Evolutionary conservation across 2,888 invertebrate genomes (phyloP).

Genomic region (Caenorhabditis afra): DNA sequence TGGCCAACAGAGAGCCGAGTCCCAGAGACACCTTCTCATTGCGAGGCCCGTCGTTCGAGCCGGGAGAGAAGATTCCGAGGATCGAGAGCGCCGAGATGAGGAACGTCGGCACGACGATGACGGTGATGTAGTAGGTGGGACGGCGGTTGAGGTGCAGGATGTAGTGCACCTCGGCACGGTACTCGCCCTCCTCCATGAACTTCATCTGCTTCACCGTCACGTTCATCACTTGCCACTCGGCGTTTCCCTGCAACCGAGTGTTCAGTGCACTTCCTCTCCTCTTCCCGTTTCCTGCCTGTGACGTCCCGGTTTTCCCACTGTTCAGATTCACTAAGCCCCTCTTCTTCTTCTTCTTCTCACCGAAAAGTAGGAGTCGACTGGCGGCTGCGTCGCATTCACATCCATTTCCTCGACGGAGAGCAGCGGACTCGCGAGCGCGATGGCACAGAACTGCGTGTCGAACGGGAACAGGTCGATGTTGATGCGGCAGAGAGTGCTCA

Average conservation of each 20-base stretch:
- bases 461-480: slow-evolving; percentile 78
- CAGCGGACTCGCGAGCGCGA: slow-evolving; percentile 78
- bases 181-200: slow-evolving; percentile 79
- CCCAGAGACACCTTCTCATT: slow-evolving; percentile 79
- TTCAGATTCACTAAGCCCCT: slow-evolving; percentile 3
- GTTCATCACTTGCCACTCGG: slow-evolving; percentile 79
- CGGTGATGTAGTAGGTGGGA: slow-evolving; percentile 79
- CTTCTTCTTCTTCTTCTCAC: slow-evolving; percentile 47
- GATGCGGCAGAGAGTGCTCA: slow-evolving; percentile 74
- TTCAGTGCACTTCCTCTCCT: not conserved
- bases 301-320: slow-evolving; percentile 8
- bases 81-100: slow-evolving; percentile 78
- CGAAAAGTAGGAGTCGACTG: slow-evolving; percentile 75
- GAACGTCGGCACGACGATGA: slow-evolving; percentile 79
- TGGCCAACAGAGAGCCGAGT: slow-evolving; percentile 74
- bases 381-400: slow-evolving; percentile 74
- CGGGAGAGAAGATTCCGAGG: slow-evolving; percentile 78
- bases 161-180: slow-evolving; percentile 78
- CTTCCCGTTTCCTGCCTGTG: not conserved
- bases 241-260: slow-evolving; percentile 73
- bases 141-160: slow-evolving; percentile 76
- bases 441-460: slow-evolving; percentile 79
- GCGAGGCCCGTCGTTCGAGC: slow-evolving; percentile 76
- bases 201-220: slow-evolving; percentile 78
- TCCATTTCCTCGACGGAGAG: slow-evolving; percentile 78